Evolutionary conservation across 1,140 invertebrate genomes (phyloP).

Genomic region (Cephus cinctus): DNA sequence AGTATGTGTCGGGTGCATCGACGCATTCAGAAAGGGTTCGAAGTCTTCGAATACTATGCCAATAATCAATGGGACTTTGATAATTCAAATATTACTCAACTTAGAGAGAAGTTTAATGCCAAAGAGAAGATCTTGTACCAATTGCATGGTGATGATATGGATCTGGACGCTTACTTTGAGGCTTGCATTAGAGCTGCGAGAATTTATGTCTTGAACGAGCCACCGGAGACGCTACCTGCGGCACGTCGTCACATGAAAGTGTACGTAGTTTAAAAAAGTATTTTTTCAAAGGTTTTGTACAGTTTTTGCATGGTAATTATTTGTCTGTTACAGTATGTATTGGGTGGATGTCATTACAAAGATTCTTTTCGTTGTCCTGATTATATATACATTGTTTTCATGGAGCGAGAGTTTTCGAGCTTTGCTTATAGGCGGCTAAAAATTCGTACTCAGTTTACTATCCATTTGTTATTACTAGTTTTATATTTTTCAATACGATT

Average conservation of each 20-base stretch:
- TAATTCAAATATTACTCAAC: conserved; percentile 59
- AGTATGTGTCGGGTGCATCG: conserved; percentile 74
- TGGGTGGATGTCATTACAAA: conserved; percentile 58
- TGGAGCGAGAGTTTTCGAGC: conserved; percentile 46
- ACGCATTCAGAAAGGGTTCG: conserved; percentile 77
- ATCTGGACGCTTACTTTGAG: conserved; percentile 72
- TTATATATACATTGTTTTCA: conserved; percentile 44
- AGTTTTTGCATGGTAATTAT: conserved; percentile 13
- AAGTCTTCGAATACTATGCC: conserved; percentile 83
- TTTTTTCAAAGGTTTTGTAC: background rate
- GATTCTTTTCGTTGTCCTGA: conserved; percentile 47
- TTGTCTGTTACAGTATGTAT: conserved; percentile 62
- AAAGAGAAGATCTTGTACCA: conserved; percentile 66
- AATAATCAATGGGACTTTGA: conserved; percentile 84
- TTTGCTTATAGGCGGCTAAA: conserved; percentile 26
- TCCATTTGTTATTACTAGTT: conserved; percentile 10
- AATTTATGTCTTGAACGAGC: conserved; percentile 78
- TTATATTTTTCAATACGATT: conserved; percentile 7
- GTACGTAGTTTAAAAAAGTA: conserved; percentile 56
- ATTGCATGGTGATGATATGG: conserved; percentile 69
- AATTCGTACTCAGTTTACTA: conserved; percentile 21
- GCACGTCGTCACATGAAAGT: conserved; percentile 75
- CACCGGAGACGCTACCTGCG: conserved; percentile 78
- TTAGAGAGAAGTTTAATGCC: conserved; percentile 63
- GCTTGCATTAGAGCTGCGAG: conserved; percentile 71